Percentiles rank a stretch among this genome's conserved stretches.
Conservation (phyloP, 2,113 vertebrate genomes). For the Fulica atra region DNA sequence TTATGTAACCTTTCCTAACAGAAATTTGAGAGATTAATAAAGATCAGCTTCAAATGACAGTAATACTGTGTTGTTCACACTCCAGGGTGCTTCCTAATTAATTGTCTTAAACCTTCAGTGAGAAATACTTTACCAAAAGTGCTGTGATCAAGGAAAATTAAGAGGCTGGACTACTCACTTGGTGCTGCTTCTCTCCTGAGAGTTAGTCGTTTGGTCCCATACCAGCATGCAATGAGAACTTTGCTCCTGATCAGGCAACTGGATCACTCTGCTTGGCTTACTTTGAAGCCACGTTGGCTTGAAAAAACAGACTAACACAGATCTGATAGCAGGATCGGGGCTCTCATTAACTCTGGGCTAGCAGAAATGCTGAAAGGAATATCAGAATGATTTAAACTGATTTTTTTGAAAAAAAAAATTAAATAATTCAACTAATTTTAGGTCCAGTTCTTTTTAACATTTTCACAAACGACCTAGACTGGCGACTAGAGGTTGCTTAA, state of each 20-base stretch:
- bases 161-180: background rate
- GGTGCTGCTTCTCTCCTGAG: background rate
- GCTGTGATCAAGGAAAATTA: slow-evolving; percentile 26
- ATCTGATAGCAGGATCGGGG: background rate
- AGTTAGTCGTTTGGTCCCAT: background rate
- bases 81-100: slow-evolving; percentile 37
- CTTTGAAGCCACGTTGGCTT: background rate
- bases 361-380: background rate
- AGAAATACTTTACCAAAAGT: slow-evolving; percentile 20
- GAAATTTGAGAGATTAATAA: slow-evolving; percentile 12
- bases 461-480: too few relatives aligned
- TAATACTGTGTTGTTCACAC: background rate
- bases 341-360: background rate
- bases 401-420: background rate
- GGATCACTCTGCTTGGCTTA: background rate
- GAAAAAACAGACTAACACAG: background rate
- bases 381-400: background rate
- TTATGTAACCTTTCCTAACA: slow-evolving; percentile 14
- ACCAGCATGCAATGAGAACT: background rate
- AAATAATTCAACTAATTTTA: too few relatives aligned
- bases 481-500: too few relatives aligned
- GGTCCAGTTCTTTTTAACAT: too few relatives aligned
- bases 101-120: slow-evolving; percentile 23
- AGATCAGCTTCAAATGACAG: background rate
- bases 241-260: background rate